A percentile compares a stretch with the other conserved stretches of the same genome.
phyloP scores from a whole-genome alignment of 2,113 vertebrate genomes.

The Sialia sialis region DNA sequence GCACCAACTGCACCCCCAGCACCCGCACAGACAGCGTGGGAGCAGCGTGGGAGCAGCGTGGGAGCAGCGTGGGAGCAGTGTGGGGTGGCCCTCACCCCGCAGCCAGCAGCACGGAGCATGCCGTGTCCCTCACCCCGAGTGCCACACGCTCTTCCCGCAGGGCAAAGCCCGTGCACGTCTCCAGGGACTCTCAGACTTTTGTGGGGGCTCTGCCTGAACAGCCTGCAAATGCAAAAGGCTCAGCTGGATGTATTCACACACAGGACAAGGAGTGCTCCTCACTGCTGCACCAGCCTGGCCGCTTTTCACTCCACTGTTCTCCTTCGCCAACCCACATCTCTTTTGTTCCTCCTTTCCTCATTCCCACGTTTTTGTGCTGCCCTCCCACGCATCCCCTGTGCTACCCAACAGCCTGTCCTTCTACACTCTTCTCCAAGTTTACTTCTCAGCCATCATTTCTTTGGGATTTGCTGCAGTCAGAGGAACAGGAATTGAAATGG shows the following conservation, averaged over 20 bases:
- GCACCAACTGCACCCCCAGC: not conserved
- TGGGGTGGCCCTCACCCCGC: not conserved
- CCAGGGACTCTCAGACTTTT: not conserved
- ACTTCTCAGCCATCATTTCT: not conserved
- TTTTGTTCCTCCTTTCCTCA: conserved; percentile 29
- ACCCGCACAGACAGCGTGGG: fast-evolving
- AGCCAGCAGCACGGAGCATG: not conserved
- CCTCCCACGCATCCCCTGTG: not conserved
- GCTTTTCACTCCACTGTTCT: conserved; percentile 28
- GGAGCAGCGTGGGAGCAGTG: too few relatives aligned
- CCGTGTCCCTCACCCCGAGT: not conserved
- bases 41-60: too few relatives aligned
- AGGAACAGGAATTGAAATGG: not conserved
- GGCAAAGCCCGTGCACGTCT: not conserved
- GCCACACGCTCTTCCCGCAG: not conserved
- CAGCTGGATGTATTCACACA: conserved; percentile 36
- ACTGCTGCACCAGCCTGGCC: not conserved
- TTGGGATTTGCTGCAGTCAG: not conserved
- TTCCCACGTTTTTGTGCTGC: conserved; percentile 32
- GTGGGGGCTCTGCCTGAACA: conserved; percentile 9
- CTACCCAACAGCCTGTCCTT: not conserved
- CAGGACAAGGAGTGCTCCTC: conserved; percentile 36
- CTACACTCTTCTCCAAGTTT: not conserved
- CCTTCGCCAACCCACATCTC: conserved; percentile 10
- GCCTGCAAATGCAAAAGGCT: conserved; percentile 30